Evolutionary conservation across 2,113 vertebrate species (phyloP).

Genomic region (Otocyon megalotis): DNA sequence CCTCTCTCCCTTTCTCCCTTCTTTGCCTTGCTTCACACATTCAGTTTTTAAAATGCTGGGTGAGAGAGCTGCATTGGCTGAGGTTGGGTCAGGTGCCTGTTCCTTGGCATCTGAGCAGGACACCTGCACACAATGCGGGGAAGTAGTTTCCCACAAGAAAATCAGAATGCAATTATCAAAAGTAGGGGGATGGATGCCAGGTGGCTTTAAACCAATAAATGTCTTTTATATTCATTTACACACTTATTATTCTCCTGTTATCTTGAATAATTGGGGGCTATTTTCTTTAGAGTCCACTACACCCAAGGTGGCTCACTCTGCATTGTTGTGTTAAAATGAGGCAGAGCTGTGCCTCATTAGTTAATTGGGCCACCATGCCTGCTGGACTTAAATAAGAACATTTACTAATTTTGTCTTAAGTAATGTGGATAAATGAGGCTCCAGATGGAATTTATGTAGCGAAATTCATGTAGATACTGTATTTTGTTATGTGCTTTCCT

Average conservation of each 20-base stretch:
- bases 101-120: not conserved
- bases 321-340: not conserved
- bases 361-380: not conserved
- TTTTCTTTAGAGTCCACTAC: not conserved
- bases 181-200: not conserved
- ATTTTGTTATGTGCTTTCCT: not conserved
- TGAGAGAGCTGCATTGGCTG: not conserved
- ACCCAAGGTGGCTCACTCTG: not conserved
- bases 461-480: not conserved
- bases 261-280: not conserved
- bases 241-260: not conserved
- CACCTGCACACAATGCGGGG: not conserved
- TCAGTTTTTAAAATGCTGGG: not conserved
- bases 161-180: not conserved
- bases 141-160: not conserved
- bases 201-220: not conserved
- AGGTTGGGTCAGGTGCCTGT: not conserved
- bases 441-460: not conserved
- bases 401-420: conserved; percentile 26
- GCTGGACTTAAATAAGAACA: not conserved
- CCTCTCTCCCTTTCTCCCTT: too few species aligned
- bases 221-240: not conserved
- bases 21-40: not conserved
- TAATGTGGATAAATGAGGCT: not conserved
- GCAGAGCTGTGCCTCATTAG: not conserved